phyloP scores from a whole-genome alignment of 2,888 invertebrate genomes.

The Nemotelus pantherinus region DNA sequence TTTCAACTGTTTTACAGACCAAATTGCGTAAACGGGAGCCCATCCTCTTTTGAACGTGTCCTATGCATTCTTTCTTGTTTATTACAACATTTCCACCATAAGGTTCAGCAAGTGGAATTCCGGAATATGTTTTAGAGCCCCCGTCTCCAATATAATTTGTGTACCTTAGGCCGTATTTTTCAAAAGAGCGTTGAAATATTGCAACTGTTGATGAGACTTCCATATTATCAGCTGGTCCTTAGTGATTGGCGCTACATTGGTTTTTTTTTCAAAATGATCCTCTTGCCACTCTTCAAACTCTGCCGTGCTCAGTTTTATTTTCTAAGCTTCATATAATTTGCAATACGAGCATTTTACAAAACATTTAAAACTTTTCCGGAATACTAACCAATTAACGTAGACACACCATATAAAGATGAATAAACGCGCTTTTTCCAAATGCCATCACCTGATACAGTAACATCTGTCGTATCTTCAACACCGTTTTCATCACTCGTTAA shows the following conservation, averaged over 20 bases:
- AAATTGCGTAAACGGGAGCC: constrained; percentile 52
- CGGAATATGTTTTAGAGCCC: constrained; percentile 18
- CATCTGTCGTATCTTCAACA: neutral
- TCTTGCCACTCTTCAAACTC: neutral
- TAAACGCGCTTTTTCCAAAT: neutral
- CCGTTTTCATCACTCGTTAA: neutral
- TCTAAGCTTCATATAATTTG: neutral
- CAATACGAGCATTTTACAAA: too few species aligned
- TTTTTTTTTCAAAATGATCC: neutral
- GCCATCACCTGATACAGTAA: neutral
- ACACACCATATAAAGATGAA: neutral
- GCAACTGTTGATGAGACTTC: neutral
- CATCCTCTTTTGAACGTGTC: constrained; percentile 53
- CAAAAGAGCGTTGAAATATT: constrained; percentile 16
- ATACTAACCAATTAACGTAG: too few species aligned
- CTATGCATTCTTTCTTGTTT: constrained; percentile 52
- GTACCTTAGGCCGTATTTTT: too few species aligned
- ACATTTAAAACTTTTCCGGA: too few species aligned
- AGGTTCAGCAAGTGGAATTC: constrained; percentile 23
- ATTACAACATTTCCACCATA: constrained; percentile 49
- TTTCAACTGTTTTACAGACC: constrained; percentile 50
- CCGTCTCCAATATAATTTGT: too few species aligned
- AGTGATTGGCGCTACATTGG: too few species aligned
- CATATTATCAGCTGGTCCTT: constrained; percentile 33
- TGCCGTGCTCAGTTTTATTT: neutral